Base-by-base conservation (phyloP, 2,113 vertebrate genomes). In the Rostratula benghalensis region DNA sequence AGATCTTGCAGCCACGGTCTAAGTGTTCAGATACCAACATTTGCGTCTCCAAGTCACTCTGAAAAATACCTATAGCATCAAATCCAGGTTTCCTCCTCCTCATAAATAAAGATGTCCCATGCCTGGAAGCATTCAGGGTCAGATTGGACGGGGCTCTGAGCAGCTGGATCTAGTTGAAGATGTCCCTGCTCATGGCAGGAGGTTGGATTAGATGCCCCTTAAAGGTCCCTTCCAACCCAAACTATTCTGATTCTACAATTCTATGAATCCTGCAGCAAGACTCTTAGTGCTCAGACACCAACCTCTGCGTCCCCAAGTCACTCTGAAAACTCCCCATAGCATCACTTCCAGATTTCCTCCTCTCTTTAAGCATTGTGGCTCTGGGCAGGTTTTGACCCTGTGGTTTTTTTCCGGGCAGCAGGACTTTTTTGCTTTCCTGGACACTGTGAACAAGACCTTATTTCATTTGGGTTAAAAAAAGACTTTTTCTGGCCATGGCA, bases 401-500 rank as follows among this genome's bases (percentile, higher is more conserved):
- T 1, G 1, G 9, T 48, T 81, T 91, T 22, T 39, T 68, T 63
- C 31, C 20, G 25, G 14, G 6, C 1, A 17, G 18, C 10, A 46
- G 45, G 22, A 31, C 25, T 31, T 51, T 16, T 35, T 11, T 8
- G 3, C 8, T 19, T 51, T 89, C 83, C 33, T 67, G 43, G 17
- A 14, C n/a, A 28, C 20, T 59, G 20, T 46, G 15, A 78, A 16
- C 6, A 74, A 30, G 5, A n/a, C 54, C 21, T 27, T 54, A 4
- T 27, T 9, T 89, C 10, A 4, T 65, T 74, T 67, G n/a, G 24
- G 28, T 63, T 53, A 33, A 73, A 56, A 7, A 7, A 13, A 6
- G 9, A 1, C 13, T 3, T 19, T 30, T 68, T 83, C 16, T 48
- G 31, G 54, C 33, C 1, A 0, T 23, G 27, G 63, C 46, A 71